Evolutionary conservation across 2,797 vertebrate species (phyloP).

Genomic region (Somateria mollissima): DNA sequence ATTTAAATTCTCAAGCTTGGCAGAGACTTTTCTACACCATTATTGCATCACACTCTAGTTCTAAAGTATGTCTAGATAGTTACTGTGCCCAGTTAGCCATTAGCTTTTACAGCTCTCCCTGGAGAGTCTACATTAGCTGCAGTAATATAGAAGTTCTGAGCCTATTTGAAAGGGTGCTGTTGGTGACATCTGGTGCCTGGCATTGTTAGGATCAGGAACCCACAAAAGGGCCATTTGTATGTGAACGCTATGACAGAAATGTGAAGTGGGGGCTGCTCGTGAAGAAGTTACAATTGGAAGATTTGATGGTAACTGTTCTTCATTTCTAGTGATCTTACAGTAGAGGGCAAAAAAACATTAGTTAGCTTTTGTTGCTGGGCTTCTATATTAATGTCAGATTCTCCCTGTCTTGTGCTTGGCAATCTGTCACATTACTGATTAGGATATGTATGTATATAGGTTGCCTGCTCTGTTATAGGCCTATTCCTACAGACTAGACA

Average conservation of each 20-base stretch:
- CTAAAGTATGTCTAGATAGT: not conserved
- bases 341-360: no score
- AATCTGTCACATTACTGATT: not conserved
- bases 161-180: accelerated
- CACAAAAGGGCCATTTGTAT: not conserved
- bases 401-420: accelerated
- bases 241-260: accelerated
- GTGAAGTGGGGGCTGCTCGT: not conserved
- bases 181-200: not conserved
- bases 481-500: not conserved
- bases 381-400: not conserved
- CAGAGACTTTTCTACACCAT: not conserved
- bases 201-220: not conserved
- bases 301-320: not conserved
- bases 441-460: not conserved
- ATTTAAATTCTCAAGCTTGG: not conserved
- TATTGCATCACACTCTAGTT: not conserved
- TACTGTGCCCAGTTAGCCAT: not conserved
- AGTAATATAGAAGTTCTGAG: not conserved
- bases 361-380: not conserved
- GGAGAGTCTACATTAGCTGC: not conserved
- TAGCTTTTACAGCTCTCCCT: not conserved
- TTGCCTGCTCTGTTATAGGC: not conserved
- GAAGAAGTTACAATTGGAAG: accelerated
- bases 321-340: not conserved